Base-by-base conservation (phyloP, 2,797 vertebrate species). In the Enteromius radiatus region DNA sequence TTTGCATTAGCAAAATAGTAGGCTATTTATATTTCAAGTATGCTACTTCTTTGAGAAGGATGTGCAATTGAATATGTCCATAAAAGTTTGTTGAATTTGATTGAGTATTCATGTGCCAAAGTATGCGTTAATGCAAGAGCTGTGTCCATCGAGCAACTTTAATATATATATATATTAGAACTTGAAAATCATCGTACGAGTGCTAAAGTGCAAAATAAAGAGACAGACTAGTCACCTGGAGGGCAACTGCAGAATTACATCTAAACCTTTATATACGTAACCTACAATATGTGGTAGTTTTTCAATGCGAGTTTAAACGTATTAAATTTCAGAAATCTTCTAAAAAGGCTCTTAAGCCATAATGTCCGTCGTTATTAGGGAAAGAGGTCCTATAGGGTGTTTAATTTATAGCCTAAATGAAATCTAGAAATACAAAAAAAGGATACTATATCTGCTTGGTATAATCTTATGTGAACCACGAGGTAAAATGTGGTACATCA, bases 241-340 rank as follows among this genome's bases (percentile, higher is more conserved):
- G 70, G 70, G 21, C 70, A 74, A 54, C 28, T n/a, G 19, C 47
- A 36, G 52, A 73, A 73, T 73, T 52, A 36, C 45, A 73, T 19
- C 28, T 36, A 5, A 52, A 14, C 4, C 7, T n/a, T 7, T n/a
- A 31, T 31, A 31, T 73, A 49, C 17, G 9, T 31, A 43, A 11
- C 41, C 10, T 43, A 49, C 17, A 21, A 21, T 31, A 49, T 12
- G 17, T 5, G 5, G 28, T 52, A 14, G 47, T n/a, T 31, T 73
- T 52, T 33, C 64, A 36, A 33, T 52, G 28, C 2, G 31, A 33
- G 23, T 47, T 70, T 45, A 5, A 19, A 47, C 17, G 26, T 2
- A 19, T 70, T 70, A 1, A 2, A 4, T 49, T 31, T 31, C 10
- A n/a, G 0, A 52, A 14, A 14, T 73, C 12, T 38, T 49, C 49